These are phyloP conservation scores for Epicampocera succincta DNA, from an alignment of 2,888 invertebrate genomes.

Conservation along the genomic window DNA sequence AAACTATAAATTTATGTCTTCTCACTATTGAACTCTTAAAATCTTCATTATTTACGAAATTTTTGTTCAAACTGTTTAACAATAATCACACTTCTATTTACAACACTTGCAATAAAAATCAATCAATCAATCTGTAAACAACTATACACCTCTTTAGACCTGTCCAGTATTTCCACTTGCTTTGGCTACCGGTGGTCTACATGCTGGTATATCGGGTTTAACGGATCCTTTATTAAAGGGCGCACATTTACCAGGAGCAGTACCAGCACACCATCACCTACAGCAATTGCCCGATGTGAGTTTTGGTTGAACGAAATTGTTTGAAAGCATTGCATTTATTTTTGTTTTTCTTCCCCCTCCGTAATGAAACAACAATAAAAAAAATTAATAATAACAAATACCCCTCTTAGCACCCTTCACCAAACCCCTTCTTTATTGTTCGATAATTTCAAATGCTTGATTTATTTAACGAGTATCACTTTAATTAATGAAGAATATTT, in stretches of 20 bases:
- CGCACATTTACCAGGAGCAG: slow-evolving; percentile 82
- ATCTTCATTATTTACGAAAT: slow-evolving; percentile 35
- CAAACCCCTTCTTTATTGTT: slow-evolving; percentile 32
- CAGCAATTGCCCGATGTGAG: slow-evolving; percentile 82
- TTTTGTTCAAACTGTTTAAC: slow-evolving; percentile 37
- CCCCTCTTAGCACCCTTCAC: slow-evolving; percentile 41
- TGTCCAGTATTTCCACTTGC: slow-evolving; percentile 82
- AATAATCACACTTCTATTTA: slow-evolving; percentile 53
- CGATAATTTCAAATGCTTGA: slow-evolving; percentile 56
- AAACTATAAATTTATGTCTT: slow-evolving; percentile 37
- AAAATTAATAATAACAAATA: slow-evolving; percentile 25
- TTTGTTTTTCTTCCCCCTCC: slow-evolving; percentile 48
- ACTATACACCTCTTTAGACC: slow-evolving; percentile 76
- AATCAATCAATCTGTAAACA: slow-evolving; percentile 64
- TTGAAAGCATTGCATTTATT: slow-evolving; percentile 68
- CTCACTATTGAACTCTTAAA: slow-evolving; percentile 42
- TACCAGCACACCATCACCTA: slow-evolving; percentile 82
- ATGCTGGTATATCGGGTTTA: slow-evolving; percentile 82
- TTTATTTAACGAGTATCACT: slow-evolving; percentile 29
- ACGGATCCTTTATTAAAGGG: slow-evolving; percentile 82
- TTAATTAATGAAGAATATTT: slow-evolving; percentile 33
- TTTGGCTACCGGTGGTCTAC: slow-evolving; percentile 82
- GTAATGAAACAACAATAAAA: not conserved
- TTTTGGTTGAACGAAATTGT: slow-evolving; percentile 76
- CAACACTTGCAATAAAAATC: slow-evolving; percentile 60